Evolutionary conservation across 2,113 vertebrate species (phyloP), one percentile per base, ranked within the genome.

Genomic region (Ceratotherium simum): DNA sequence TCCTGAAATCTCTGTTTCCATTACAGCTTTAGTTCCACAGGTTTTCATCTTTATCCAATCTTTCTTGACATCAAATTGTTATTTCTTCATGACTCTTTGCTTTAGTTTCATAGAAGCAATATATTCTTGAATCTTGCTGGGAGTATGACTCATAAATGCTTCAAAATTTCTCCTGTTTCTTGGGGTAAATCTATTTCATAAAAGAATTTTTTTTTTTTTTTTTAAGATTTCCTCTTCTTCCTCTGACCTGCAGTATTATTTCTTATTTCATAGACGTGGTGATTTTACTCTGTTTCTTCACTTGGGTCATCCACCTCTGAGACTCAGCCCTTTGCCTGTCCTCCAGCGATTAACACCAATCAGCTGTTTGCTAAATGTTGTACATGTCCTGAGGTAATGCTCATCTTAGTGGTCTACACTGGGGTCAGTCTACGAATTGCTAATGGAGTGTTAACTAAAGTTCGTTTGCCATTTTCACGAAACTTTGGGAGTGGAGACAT

Each of bases 51-150:
- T n/a, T 90, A 14, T n/a, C 25, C 39, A 23, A 3, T 84, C 78
- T 73, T 75, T 91, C 48, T 56, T 84, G 56, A 31, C 84, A 25
- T 73, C 31, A 70, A 13, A 91, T 31, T 73, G 73, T 84, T 90
- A 80, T 9, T 23, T 87, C 82, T 88, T 95, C 21, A 75, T 33
- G 42, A 62, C 51, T 65, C 58, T 64, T 87, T 89, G 10, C 42
- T 87, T 82, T 91, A 51, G 31, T 70, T 92, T 89, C 42, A 81
- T 80, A 81, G 72, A 72, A 76, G 54, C 79, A 97, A 64, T 81
- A 72, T 79, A 83, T 83, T 65, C 60, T 79, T 87, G 62, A 87
- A 83, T 62, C 48, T 91, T 88, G 58, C 42, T 91, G 76, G 84
- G 78, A 62, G 60, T 54, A 65, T 80, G 78, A 79, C 20, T 60